Conservation (phyloP, 2,888 invertebrate species). For the Noctua fimbriata region DNA sequence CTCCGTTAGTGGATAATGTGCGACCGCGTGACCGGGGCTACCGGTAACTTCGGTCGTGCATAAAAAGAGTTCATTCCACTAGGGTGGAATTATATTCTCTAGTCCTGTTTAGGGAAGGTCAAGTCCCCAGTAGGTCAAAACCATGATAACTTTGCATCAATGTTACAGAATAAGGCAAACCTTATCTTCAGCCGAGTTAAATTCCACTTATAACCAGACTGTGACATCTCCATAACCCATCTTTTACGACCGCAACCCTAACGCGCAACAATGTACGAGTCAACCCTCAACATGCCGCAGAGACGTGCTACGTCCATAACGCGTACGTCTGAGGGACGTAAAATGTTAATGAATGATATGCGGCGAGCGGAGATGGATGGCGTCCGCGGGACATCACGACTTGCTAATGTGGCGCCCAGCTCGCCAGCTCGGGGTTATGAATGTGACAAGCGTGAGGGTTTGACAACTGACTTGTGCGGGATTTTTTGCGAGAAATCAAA, state of each 20-base stretch:
- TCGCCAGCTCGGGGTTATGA: conserved; percentile 22
- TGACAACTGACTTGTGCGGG: neutral
- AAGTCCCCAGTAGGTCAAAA: too few species aligned
- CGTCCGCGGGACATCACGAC: conserved; percentile 39
- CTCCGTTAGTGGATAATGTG: neutral
- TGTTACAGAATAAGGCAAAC: neutral
- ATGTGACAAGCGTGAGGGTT: conserved; percentile 47
- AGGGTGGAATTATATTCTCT: too few species aligned
- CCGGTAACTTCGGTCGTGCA: neutral
- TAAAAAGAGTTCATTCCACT: neutral
- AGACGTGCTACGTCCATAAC: conserved; percentile 22
- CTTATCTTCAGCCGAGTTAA: neutral
- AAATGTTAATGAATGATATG: conserved; percentile 65
- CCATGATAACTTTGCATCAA: neutral
- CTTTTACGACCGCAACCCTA: conserved; percentile 29
- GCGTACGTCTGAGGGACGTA: conserved; percentile 46
- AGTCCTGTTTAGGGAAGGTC: too few species aligned
- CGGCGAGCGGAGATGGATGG: conserved; percentile 53
- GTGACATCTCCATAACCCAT: conserved; percentile 9
- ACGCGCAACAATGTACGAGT: conserved; percentile 43
- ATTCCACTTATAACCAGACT: neutral
- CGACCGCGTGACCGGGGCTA: neutral
- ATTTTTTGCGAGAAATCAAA: conserved; percentile 17
- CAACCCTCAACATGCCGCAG: conserved; percentile 33
- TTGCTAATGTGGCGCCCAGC: conserved; percentile 48